Percentiles rank a stretch among this genome's conserved stretches.
phyloP scores from a whole-genome alignment of 1,140 invertebrate genomes.

The Euura saliciscinereae region DNA sequence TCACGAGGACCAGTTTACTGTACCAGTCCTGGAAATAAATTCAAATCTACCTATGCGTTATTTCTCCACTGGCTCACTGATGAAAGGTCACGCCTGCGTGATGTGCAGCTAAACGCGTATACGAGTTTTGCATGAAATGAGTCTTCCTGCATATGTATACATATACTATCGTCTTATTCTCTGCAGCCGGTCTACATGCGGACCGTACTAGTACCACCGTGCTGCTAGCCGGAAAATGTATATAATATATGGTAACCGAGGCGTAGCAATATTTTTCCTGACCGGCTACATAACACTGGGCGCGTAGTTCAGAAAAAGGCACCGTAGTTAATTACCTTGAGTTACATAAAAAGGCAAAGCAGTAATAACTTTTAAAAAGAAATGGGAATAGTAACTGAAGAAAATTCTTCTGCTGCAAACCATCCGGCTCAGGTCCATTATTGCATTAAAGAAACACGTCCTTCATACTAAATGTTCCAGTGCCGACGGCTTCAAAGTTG shows the following conservation, averaged over 20 bases:
- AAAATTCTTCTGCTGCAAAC: background rate
- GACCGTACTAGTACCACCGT: background rate
- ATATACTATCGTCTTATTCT: constrained; percentile 4
- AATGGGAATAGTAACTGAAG: background rate
- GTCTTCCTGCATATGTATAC: background rate
- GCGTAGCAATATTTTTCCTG: background rate
- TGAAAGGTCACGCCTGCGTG: constrained; percentile 6
- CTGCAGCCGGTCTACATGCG: background rate
- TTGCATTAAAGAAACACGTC: background rate
- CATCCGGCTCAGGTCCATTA: background rate
- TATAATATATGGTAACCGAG: background rate
- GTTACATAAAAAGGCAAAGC: too few species aligned
- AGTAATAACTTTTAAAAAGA: too few species aligned
- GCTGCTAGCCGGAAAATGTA: background rate
- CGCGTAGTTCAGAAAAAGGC: too few species aligned
- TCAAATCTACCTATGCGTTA: background rate
- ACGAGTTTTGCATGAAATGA: constrained; percentile 7
- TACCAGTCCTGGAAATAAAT: background rate
- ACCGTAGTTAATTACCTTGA: too few species aligned
- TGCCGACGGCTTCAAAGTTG: constrained; percentile 92
- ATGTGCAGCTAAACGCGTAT: background rate
- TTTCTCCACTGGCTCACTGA: background rate
- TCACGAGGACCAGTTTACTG: background rate
- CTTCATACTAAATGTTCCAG: constrained; percentile 61
- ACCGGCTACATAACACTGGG: too few species aligned